A percentile compares a stretch with the other conserved stretches of the same genome.
These are phyloP conservation scores for Sebastes minor DNA, from an alignment of 2,797 vertebrate species.

Conservation along the genomic window DNA sequence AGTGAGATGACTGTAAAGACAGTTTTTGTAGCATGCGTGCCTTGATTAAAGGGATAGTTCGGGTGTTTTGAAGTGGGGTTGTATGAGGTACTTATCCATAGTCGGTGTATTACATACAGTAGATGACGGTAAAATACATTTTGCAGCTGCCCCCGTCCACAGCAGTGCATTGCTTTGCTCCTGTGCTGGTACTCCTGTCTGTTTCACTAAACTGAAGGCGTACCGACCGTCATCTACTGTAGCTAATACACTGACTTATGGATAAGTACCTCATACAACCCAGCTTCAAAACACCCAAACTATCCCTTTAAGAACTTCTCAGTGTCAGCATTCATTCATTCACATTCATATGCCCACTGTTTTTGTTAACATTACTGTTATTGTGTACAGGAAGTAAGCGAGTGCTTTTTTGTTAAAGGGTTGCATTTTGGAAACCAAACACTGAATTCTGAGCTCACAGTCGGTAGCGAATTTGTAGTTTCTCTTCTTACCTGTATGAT, in stretches of 20 bases:
- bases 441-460: slow-evolving; percentile 2
- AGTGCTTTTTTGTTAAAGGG: neutral
- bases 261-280: no score
- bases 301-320: neutral
- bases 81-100: neutral
- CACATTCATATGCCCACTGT: neutral
- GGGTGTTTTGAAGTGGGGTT: neutral
- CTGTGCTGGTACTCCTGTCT: no score
- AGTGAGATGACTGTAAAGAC: neutral
- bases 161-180: no score
- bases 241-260: no score
- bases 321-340: neutral
- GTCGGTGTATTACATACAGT: neutral
- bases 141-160: no score
- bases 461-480: neutral
- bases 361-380: no score
- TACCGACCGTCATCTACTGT: no score
- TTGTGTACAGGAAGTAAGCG: neutral
- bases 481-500: neutral
- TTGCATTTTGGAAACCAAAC: slow-evolving; percentile 52
- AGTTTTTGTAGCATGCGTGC: neutral
- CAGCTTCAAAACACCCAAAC: no score
- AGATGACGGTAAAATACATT: no score
- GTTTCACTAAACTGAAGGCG: no score
- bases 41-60: neutral